Evolutionary conservation across 2,888 invertebrate genomes (phyloP).

Genomic region (Lampropteryx suffumata): DNA sequence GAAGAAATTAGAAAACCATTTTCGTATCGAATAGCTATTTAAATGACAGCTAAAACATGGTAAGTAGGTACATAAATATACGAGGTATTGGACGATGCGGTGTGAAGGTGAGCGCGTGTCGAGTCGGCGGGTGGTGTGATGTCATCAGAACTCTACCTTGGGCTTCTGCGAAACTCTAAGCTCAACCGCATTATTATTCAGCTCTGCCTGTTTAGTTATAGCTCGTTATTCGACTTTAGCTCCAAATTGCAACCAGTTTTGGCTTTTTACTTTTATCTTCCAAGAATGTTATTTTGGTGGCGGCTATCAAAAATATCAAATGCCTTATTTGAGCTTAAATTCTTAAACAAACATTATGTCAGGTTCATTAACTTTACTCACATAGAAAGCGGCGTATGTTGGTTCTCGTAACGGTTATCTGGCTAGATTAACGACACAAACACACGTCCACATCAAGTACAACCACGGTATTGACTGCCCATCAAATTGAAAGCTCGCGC

Average conservation of each 20-base stretch:
- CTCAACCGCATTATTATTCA: slow-evolving; percentile 69
- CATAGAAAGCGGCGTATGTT: slow-evolving; percentile 22
- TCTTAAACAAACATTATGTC: slow-evolving; percentile 2
- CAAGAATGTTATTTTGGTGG: slow-evolving; percentile 37
- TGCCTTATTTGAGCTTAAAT: slow-evolving; percentile 7
- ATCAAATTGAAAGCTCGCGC: slow-evolving; percentile 53
- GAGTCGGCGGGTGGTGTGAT: slow-evolving; percentile 57
- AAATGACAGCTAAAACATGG: slow-evolving; percentile 28
- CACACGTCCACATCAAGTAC: slow-evolving; percentile 54
- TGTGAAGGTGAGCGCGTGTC: slow-evolving; percentile 66
- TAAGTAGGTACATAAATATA: slow-evolving; percentile 28
- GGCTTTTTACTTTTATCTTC: slow-evolving; percentile 48
- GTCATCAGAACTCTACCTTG: slow-evolving; percentile 67
- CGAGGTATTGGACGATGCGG: slow-evolving; percentile 39
- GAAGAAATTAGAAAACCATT: slow-evolving; percentile 32
- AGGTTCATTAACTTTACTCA: slow-evolving; percentile 24
- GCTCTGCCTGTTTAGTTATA: slow-evolving; percentile 54
- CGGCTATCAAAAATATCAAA: slow-evolving; percentile 24
- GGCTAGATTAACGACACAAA: slow-evolving; percentile 36
- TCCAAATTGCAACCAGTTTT: slow-evolving; percentile 66
- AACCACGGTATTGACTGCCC: slow-evolving; percentile 57
- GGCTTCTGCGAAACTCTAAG: slow-evolving; percentile 71
- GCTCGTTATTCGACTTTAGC: slow-evolving; percentile 54
- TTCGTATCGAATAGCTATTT: slow-evolving; percentile 20
- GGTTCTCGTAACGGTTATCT: slow-evolving; percentile 22